Evolutionary conservation across 2,888 invertebrate genomes (phyloP).

Genomic region (Mallateleia sp.): DNA sequence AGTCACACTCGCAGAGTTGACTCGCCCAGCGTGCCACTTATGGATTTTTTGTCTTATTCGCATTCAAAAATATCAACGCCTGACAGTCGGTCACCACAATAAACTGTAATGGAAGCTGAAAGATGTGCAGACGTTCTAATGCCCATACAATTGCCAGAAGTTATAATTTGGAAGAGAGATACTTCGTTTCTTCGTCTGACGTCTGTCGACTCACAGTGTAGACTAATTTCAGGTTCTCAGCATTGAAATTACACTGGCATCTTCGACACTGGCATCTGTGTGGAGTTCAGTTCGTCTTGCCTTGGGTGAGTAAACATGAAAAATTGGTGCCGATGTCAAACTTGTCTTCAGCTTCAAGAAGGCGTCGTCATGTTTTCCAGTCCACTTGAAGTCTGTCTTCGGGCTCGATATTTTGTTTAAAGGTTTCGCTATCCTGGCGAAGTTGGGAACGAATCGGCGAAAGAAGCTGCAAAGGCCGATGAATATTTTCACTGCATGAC

Average conservation of each 20-base stretch:
- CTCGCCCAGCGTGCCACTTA: slow-evolving; percentile 70
- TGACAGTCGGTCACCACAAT: slow-evolving; percentile 79
- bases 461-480: slow-evolving; percentile 38
- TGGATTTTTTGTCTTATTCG: slow-evolving; percentile 78
- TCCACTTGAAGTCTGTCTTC: background rate
- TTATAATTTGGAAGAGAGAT: slow-evolving; percentile 74
- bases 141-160: no score
- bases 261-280: background rate
- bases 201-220: slow-evolving; percentile 71
- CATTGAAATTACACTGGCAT: no score
- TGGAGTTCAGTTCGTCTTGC: no score
- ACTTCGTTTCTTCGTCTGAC: slow-evolving; percentile 73
- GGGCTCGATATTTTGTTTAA: background rate
- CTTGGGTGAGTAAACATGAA: background rate
- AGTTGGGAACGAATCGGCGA: background rate
- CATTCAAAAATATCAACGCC: no score
- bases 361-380: background rate
- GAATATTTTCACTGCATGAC: slow-evolving; percentile 65
- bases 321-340: background rate
- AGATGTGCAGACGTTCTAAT: background rate
- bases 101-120: slow-evolving; percentile 42
- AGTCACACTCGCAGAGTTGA: slow-evolving; percentile 57
- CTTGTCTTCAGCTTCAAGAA: background rate
- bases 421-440: background rate
- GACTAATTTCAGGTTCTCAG: no score